Conservation (phyloP, 2,797 vertebrate genomes). For the Pogonophryne albipinna region DNA sequence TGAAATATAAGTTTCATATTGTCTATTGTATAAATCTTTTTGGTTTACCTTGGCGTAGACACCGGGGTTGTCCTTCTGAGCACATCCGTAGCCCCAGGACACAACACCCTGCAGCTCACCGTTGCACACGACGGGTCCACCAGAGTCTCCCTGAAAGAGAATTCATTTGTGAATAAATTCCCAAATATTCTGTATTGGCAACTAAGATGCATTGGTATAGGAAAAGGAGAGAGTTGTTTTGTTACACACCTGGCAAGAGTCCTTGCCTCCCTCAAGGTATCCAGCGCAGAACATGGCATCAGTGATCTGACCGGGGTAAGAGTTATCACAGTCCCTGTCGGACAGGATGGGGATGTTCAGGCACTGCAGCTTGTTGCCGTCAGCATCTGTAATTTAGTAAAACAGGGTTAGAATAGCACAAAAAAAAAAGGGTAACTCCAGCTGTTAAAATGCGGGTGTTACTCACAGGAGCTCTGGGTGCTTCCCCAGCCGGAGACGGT, state of each 20-base stretch:
- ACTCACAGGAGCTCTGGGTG: constrained; percentile 84
- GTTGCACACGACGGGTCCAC: constrained; percentile 85
- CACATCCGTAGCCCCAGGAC: constrained; percentile 88
- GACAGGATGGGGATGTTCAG: constrained; percentile 78
- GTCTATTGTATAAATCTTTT: background rate
- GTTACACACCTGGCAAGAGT: constrained; percentile 75
- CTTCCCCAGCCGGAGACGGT: constrained; percentile 88
- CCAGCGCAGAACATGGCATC: constrained; percentile 79
- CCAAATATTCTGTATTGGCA: too few species aligned
- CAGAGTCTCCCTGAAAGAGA: constrained; percentile 85
- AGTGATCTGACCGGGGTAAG: constrained; percentile 79
- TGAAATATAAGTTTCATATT: background rate
- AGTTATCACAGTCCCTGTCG: constrained; percentile 49
- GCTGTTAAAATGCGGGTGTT: background rate
- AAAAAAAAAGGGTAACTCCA: background rate
- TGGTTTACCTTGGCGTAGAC: constrained; percentile 84
- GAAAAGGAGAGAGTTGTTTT: too few species aligned
- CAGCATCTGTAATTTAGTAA: constrained; percentile 42
- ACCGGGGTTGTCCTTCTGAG: constrained; percentile 75
- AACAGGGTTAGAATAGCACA: background rate
- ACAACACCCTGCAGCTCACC: constrained; percentile 85
- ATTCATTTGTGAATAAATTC: background rate
- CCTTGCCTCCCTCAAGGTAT: constrained; percentile 80
- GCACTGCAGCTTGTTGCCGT: constrained; percentile 74
- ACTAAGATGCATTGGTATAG: too few species aligned